These are phyloP conservation scores for Lasioglossum lativentre DNA, from an alignment of 2,888 invertebrate genomes.

Conservation along the genomic window DNA sequence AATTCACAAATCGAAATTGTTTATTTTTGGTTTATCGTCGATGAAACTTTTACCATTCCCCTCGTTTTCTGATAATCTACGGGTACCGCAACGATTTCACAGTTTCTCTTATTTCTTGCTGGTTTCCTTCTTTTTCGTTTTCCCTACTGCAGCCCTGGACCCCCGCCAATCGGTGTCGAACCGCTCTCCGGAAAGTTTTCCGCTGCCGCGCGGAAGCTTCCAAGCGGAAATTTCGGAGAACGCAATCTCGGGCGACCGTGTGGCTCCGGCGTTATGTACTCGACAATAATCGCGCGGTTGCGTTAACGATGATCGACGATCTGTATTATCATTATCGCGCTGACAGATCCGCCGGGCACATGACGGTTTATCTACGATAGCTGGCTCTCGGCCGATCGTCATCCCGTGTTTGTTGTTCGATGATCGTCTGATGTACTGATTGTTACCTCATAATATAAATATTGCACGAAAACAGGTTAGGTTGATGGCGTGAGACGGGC, in stretches of 20 bases:
- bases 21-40: no score
- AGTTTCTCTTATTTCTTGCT: not conserved
- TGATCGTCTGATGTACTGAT: not conserved
- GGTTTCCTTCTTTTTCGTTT: not conserved
- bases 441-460: not conserved
- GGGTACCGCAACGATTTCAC: no score
- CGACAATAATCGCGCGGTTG: not conserved
- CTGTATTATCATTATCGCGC: not conserved
- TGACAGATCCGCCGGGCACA: not conserved
- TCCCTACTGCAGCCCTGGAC: not conserved
- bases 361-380: not conserved
- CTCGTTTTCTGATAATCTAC: no score
- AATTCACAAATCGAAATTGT: no score
- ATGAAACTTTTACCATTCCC: no score
- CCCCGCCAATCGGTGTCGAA: not conserved
- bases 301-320: slow-evolving; percentile 1
- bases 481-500: not conserved
- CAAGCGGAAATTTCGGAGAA: not conserved
- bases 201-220: not conserved
- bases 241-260: not conserved
- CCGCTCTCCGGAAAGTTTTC: not conserved
- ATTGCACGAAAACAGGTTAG: not conserved
- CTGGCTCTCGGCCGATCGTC: not conserved
- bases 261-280: not conserved
- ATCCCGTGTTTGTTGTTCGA: not conserved